Evolutionary conservation across 2,888 invertebrate genomes (phyloP).

Genomic region (Caenorhabditis macrosperma): DNA sequence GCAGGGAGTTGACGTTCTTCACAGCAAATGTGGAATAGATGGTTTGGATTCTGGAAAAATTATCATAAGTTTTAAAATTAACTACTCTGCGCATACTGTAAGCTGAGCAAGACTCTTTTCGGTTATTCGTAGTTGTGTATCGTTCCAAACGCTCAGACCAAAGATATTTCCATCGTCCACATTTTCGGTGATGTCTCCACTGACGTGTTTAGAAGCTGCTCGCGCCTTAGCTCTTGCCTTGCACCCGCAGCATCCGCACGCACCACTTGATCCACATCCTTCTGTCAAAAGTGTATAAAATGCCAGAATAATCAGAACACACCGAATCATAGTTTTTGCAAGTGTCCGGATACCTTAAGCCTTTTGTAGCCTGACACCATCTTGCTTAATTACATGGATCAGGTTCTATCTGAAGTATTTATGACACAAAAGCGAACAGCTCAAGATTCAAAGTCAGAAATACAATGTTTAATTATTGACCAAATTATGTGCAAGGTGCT

Average conservation of each 20-base stretch:
- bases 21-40: constrained; percentile 66
- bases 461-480: too few relatives aligned
- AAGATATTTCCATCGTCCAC: constrained; percentile 66
- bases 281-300: constrained; percentile 5
- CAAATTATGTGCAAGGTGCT: too few relatives aligned
- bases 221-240: constrained; percentile 61
- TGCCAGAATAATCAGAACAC: constrained; percentile 4
- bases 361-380: background rate
- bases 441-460: too few relatives aligned
- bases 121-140: too few relatives aligned
- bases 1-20: constrained; percentile 64
- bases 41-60: constrained; percentile 63
- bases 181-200: constrained; percentile 24
- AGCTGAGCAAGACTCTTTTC: too few relatives aligned
- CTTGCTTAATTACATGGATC: background rate
- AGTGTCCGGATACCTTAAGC: too few relatives aligned
- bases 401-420: background rate
- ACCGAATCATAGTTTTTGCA: constrained; percentile 1
- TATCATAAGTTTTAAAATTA: background rate
- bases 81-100: background rate
- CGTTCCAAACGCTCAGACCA: constrained; percentile 66
- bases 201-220: constrained; percentile 54
- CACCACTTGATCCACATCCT: constrained; percentile 61
- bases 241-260: constrained; percentile 68
- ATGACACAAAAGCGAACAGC: background rate